A percentile compares a stretch with the other conserved stretches of the same genome.
phyloP scores from a whole-genome alignment of 2,797 vertebrate genomes.

The Leuciscus waleckii region DNA sequence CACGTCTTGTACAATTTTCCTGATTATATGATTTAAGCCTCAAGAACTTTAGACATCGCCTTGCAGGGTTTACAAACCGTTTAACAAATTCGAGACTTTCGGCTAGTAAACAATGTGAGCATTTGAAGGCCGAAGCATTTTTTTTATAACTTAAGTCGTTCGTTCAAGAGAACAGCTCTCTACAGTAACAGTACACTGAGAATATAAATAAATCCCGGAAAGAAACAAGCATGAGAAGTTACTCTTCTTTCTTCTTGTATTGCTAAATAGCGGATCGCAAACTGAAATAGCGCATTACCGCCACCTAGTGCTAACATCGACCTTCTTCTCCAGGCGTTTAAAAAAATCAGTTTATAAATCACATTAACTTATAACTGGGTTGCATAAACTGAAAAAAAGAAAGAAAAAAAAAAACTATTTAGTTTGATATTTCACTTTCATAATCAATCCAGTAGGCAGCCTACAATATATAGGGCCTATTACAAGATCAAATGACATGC shows the following conservation, averaged over 20 bases:
- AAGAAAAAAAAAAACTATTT: background rate
- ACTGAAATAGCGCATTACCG: background rate
- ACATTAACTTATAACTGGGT: background rate
- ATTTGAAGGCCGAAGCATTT: background rate
- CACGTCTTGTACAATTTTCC: too few species aligned
- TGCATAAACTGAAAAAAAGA: background rate
- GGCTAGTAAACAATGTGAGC: background rate
- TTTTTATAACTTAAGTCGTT: background rate
- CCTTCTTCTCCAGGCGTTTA: background rate
- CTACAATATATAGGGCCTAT: background rate
- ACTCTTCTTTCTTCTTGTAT: background rate
- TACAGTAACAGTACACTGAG: background rate
- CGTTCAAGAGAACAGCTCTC: background rate
- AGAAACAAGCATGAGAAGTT: background rate
- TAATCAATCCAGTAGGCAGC: background rate
- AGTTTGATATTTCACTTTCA: background rate
- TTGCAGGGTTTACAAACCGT: background rate
- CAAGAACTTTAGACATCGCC: background rate
- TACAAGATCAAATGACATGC: background rate
- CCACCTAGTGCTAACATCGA: background rate
- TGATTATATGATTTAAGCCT: background rate
- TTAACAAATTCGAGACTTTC: too few species aligned
- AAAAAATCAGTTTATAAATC: background rate
- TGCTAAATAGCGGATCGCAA: background rate
- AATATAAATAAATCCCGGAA: background rate